Conservation (phyloP, 2,797 vertebrate genomes). For the Brachyrhaphis roseni region DNA sequence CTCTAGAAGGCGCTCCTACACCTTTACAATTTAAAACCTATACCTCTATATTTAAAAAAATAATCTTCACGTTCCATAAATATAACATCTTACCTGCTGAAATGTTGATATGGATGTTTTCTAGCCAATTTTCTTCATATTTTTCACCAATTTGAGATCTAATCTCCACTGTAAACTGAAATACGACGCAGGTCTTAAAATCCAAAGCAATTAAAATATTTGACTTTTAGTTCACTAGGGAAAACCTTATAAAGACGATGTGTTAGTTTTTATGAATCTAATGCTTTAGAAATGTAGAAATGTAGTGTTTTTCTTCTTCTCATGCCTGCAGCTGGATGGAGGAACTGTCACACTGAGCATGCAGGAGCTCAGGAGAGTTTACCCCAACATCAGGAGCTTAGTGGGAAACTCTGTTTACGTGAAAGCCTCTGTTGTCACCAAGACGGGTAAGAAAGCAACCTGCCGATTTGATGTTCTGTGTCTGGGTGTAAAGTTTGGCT, state of each 20-base stretch:
- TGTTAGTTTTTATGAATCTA: neutral
- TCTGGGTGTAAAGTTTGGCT: too few species aligned
- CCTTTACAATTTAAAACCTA: neutral
- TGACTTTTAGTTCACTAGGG: neutral
- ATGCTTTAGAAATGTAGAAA: neutral
- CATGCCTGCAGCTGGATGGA: conserved; percentile 63
- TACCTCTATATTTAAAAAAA: neutral
- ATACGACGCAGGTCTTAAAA: neutral
- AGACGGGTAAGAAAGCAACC: conserved; percentile 62
- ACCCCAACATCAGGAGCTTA: conserved; percentile 63
- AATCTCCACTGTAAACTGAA: neutral
- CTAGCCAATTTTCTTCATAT: too few species aligned
- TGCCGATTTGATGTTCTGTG: neutral
- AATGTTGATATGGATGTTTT: neutral
- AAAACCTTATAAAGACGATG: neutral
- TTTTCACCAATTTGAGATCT: neutral
- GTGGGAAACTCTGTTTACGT: conserved; percentile 76
- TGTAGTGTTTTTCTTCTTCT: neutral
- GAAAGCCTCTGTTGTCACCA: conserved; percentile 81
- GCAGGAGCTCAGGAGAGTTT: conserved; percentile 68
- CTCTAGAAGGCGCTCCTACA: neutral
- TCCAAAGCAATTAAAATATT: neutral
- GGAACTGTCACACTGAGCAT: conserved; percentile 69
- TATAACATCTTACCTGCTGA: neutral
- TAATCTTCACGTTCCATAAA: neutral